Conservation (phyloP, 2,113 vertebrate species). For the Platichthys flesus region DNA sequence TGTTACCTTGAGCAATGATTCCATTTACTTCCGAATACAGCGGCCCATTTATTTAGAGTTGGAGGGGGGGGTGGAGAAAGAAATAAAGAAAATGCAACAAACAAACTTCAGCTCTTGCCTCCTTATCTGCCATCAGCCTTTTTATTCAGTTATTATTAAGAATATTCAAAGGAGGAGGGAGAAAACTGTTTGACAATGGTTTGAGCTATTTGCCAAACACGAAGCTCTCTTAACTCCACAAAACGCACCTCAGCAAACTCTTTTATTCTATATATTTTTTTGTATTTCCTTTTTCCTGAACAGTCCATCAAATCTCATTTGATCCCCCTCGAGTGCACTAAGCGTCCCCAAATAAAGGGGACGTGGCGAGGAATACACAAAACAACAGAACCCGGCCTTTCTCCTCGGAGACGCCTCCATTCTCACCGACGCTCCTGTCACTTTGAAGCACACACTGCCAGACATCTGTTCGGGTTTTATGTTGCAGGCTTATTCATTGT, state of each 20-base stretch:
- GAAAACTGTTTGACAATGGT: slow-evolving; percentile 57
- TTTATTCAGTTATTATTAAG: slow-evolving; percentile 59
- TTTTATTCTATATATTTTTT: background rate
- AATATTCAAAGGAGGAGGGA: slow-evolving; percentile 59
- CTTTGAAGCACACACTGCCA: slow-evolving; percentile 34
- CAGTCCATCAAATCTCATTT: slow-evolving; percentile 65
- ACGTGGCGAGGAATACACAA: slow-evolving; percentile 47
- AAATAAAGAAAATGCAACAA: background rate
- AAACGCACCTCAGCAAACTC: slow-evolving; percentile 17
- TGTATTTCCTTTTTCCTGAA: slow-evolving; percentile 12
- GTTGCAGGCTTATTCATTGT: slow-evolving; percentile 39
- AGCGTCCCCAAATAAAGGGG: slow-evolving; percentile 59
- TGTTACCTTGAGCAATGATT: slow-evolving; percentile 86
- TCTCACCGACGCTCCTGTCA: slow-evolving; percentile 41
- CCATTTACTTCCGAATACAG: slow-evolving; percentile 76
- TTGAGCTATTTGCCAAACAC: slow-evolving; percentile 58
- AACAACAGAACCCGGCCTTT: slow-evolving; percentile 31
- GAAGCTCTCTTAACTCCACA: slow-evolving; percentile 2
- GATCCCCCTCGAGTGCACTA: slow-evolving; percentile 55
- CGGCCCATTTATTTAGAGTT: slow-evolving; percentile 65
- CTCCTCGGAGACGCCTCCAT: slow-evolving; percentile 39
- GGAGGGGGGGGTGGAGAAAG: background rate
- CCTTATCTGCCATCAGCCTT: slow-evolving; percentile 65
- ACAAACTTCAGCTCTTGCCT: slow-evolving; percentile 41
- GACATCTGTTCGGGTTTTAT: slow-evolving; percentile 48